A percentile compares a stretch with the other conserved stretches of the same genome.
phyloP scores from a whole-genome alignment of 2,113 vertebrate species.

The Urocynchramus pylzowi region DNA sequence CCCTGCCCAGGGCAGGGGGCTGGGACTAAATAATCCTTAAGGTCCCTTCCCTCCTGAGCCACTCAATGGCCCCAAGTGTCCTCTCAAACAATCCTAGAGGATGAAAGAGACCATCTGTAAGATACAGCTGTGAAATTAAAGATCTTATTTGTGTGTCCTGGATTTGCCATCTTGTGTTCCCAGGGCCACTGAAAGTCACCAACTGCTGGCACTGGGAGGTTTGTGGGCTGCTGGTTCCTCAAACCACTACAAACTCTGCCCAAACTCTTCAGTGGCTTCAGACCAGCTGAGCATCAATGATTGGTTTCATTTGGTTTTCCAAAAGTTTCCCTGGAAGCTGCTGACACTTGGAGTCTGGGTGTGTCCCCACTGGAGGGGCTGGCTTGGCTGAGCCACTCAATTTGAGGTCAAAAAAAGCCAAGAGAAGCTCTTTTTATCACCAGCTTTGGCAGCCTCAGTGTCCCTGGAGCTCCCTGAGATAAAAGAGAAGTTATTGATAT shows the following conservation, averaged over 20 bases:
- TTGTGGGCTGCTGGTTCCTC: not conserved
- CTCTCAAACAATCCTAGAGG: not conserved
- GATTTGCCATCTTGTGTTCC: not conserved
- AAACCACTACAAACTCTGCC: not conserved
- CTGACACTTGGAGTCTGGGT: not conserved
- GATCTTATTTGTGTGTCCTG: not conserved
- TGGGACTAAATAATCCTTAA: not conserved
- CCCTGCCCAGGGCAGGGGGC: not conserved
- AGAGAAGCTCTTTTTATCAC: not conserved
- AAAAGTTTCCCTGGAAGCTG: not conserved
- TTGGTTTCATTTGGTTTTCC: rapidly evolving
- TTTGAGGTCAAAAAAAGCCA: not conserved
- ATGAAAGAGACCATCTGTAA: not conserved
- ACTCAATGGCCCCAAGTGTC: not conserved
- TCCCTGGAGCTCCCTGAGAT: not conserved
- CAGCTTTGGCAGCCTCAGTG: not conserved
- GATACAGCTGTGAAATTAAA: not conserved
- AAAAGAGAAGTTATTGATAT: not conserved
- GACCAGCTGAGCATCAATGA: rapidly evolving
- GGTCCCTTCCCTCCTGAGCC: not conserved
- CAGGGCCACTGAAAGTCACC: not conserved
- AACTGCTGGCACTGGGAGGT: not conserved
- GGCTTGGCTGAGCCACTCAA: rapidly evolving
- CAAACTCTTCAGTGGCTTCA: not conserved
- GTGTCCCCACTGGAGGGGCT: not conserved